Evolutionary conservation across 2,113 vertebrate genomes (phyloP).

Genomic region (Sterrhoptilus dennistouni): DNA sequence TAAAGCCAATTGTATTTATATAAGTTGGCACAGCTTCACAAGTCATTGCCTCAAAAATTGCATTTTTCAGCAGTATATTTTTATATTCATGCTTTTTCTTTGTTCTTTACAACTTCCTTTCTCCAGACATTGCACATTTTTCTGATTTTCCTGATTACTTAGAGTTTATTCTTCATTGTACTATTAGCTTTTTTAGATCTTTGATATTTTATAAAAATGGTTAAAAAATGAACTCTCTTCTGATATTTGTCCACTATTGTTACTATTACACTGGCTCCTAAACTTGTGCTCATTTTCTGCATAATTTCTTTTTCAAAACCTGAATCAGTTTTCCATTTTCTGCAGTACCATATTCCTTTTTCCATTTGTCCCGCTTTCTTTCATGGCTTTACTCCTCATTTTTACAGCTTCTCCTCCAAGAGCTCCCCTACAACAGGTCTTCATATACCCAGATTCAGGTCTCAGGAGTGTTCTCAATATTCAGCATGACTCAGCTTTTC

Average conservation of each 20-base stretch:
- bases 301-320: fast-evolving
- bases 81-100: neutral
- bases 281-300: neutral
- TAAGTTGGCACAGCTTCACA: neutral
- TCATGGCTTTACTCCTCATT: neutral
- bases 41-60: neutral
- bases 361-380: neutral
- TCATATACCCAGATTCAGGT: neutral
- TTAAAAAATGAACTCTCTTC: neutral
- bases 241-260: neutral
- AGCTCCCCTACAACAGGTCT: neutral
- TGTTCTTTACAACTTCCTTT: conserved; percentile 27
- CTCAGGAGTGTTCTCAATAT: neutral
- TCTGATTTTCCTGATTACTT: neutral
- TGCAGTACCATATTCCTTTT: neutral
- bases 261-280: neutral
- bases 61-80: neutral
- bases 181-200: neutral
- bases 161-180: neutral
- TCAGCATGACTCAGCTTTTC: neutral
- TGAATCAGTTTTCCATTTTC: neutral
- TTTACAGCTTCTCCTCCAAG: neutral
- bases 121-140: neutral
- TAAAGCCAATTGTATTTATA: neutral
- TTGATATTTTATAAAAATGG: neutral